These are phyloP conservation scores for Dasyurus viverrinus DNA, from an alignment of 2,113 vertebrate species.

Conservation along the genomic window DNA sequence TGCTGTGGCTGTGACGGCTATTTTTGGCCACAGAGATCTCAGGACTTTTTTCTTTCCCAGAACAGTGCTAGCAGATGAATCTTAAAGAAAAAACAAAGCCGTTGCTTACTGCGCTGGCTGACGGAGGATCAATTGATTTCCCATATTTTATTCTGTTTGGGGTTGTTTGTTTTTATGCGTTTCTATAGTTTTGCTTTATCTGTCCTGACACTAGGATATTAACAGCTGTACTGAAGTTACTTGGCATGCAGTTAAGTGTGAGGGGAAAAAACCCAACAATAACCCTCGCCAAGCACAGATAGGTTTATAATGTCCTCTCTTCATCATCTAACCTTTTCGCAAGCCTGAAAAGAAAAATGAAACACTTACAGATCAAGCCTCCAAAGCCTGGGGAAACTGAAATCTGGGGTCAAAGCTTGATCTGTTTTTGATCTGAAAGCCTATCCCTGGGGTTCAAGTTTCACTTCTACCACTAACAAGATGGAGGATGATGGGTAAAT, in stretches of 20 bases:
- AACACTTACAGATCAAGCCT: neutral
- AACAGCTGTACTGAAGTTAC: neutral
- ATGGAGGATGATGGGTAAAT: neutral
- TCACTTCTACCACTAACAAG: neutral
- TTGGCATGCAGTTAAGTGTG: conserved; percentile 1
- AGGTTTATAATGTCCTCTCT: neutral
- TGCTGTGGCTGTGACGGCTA: neutral
- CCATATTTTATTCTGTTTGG: conserved; percentile 6
- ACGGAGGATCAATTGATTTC: neutral
- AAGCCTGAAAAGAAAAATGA: neutral
- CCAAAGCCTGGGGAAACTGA: neutral
- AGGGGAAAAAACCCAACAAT: neutral
- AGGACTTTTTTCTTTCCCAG: neutral
- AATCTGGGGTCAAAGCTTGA: neutral
- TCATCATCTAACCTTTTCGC: neutral
- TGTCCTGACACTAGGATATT: neutral
- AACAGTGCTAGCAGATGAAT: neutral
- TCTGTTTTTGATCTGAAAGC: neutral
- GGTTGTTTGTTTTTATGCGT: conserved; percentile 2
- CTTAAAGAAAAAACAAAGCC: neutral
- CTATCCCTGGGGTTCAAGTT: neutral
- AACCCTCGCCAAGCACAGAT: neutral
- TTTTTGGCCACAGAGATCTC: neutral
- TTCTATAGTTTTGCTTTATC: neutral
- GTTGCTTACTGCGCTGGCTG: neutral